A percentile compares a stretch with the other conserved stretches of the same genome.
Conservation (phyloP, 2,797 vertebrate genomes). For the Dallia pectoralis region DNA sequence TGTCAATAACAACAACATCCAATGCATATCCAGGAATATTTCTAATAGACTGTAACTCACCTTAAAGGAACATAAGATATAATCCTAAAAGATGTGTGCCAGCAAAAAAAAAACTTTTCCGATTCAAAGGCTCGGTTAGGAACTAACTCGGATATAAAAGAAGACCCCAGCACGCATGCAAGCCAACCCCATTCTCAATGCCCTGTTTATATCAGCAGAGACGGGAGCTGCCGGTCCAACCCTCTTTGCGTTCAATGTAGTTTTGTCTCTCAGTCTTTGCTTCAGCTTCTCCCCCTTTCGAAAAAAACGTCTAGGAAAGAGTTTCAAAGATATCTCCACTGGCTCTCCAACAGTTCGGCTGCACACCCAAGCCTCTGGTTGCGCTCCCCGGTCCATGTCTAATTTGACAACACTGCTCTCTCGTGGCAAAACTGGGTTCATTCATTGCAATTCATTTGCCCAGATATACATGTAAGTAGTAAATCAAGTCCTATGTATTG, state of each 20-base stretch:
- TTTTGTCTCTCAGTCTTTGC: background rate
- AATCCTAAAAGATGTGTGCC: background rate
- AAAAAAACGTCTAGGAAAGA: background rate
- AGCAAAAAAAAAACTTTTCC: background rate
- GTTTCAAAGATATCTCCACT: background rate
- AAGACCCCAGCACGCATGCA: background rate
- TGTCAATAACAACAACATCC: background rate
- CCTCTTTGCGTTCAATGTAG: background rate
- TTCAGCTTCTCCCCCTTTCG: background rate
- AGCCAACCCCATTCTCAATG: background rate
- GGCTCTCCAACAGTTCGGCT: background rate
- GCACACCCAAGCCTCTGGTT: background rate
- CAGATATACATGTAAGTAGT: no score
- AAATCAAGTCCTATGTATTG: no score
- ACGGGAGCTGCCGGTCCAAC: background rate
- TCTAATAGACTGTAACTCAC: background rate
- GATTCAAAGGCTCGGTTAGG: background rate
- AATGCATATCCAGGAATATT: background rate
- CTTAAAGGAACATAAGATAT: background rate
- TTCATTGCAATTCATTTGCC: no score
- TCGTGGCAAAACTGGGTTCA: background rate
- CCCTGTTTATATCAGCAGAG: constrained; percentile 1
- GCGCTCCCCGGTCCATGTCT: background rate
- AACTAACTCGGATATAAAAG: background rate
- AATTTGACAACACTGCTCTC: background rate